Evolutionary conservation across 92 coral and sea anemone genomes (phyloP).

Genomic region (Muricea muricata): DNA sequence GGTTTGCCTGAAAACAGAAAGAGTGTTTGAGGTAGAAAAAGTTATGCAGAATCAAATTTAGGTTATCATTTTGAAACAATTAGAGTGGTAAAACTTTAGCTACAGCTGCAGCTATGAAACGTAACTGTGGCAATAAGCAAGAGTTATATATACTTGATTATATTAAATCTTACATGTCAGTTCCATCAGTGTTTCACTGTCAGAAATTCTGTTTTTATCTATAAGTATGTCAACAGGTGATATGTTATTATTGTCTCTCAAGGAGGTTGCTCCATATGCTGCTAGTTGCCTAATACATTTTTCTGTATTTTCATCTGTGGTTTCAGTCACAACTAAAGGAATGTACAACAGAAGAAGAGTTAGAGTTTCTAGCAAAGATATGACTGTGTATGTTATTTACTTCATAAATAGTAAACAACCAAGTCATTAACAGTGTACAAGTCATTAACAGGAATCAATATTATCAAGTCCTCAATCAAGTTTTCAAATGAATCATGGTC

Average conservation of each 20-base stretch:
- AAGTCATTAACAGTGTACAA: too few relatives aligned
- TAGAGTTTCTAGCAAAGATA: not conserved
- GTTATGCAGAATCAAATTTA: too few relatives aligned
- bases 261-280: constrained; percentile 88
- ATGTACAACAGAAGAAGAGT: not conserved
- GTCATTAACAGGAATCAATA: too few relatives aligned
- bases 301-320: constrained; percentile 58
- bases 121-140: too few relatives aligned
- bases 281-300: constrained; percentile 70
- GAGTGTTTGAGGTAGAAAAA: not conserved
- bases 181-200: not conserved
- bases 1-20: constrained; percentile 10
- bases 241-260: constrained; percentile 70
- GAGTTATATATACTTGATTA: not conserved
- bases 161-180: not conserved
- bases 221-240: constrained; percentile 71
- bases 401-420: too few relatives aligned
- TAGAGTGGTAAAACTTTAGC: too few relatives aligned
- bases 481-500: too few relatives aligned
- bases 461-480: too few relatives aligned
- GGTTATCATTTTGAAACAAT: too few relatives aligned
- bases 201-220: not conserved
- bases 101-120: too few relatives aligned
- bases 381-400: not conserved
- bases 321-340: constrained; percentile 5